Evolutionary conservation across 2,797 vertebrate genomes (phyloP), one percentile per base, ranked within the genome.

Genomic region (Silurus aristotelis): DNA sequence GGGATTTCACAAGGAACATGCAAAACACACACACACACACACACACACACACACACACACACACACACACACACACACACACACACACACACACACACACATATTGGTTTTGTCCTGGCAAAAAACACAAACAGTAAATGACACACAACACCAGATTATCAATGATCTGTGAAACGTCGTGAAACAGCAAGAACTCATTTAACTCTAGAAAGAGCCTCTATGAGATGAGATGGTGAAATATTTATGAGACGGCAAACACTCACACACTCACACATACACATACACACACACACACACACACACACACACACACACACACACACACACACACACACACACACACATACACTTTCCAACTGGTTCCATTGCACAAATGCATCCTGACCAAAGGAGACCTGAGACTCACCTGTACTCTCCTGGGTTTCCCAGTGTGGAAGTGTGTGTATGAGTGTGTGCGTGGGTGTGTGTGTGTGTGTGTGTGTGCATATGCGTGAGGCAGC

Each of bases 401-500:
- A 90, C 90, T 89, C 88, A 92, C 89, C 90, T 90, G 90, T 25
- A 87, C 82, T 87, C 86, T 83, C 71, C 60, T 85, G 82, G 67
- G 70, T 56, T 81, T 56, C 76, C n/a, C 82, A 66, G 56, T 85
- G 83, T 85, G 46, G 61, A 79, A 17, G 67, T 31, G 38, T 80
- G 12, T 25, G 46, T 43, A n/a, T 55, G 56, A 22, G 56, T 27
- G 78, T 61, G 55, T 64, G 82, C 67, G 63, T 73, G 87, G 86
- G 86, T 84, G 86, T 92, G 90, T 90, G 86, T 90, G 86, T 90
- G 90, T 82, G 91, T 88, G 91, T 91, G 90, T 89, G 90, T 92
- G 87, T 90, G 89, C 52, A 87, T 77, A 90, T 89, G 90, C 89
- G 93, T 85, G 86, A 91, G 91, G 91, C 92, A 92, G 90, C 91